These are phyloP conservation scores for Periparus ater DNA, from an alignment of 2,797 vertebrate species.

Conservation along the genomic window DNA sequence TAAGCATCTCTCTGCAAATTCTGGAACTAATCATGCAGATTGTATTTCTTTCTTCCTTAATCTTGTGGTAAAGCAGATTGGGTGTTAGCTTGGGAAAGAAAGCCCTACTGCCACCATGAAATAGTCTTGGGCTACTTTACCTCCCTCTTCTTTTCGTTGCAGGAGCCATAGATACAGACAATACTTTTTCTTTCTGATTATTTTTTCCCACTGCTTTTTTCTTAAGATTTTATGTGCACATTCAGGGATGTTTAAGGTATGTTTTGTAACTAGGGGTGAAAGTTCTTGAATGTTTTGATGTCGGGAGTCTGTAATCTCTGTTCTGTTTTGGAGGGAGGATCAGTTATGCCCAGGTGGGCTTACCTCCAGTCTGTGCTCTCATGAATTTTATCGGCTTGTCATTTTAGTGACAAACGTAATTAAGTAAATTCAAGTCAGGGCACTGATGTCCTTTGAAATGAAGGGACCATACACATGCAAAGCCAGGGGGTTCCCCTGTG, in stretches of 20 bases:
- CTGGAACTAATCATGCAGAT: slow-evolving; percentile 35
- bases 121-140: background rate
- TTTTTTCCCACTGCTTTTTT: background rate
- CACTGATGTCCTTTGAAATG: background rate
- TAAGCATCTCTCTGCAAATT: slow-evolving; percentile 21
- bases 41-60: slow-evolving; percentile 30
- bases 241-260: background rate
- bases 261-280: background rate
- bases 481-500: background rate
- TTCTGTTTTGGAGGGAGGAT: background rate
- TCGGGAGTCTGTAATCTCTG: background rate
- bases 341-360: background rate
- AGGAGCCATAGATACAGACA: background rate
- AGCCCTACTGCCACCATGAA: background rate
- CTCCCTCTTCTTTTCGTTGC: background rate
- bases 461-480: background rate
- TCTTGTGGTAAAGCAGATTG: background rate
- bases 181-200: background rate
- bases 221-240: background rate
- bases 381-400: background rate
- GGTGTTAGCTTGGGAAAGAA: slow-evolving; percentile 18
- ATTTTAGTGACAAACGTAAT: background rate
- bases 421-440: background rate
- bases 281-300: background rate
- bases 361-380: background rate